Evolutionary conservation across 2,113 vertebrate genomes (phyloP).

Genomic region (Chamaetylas fuelleborni): DNA sequence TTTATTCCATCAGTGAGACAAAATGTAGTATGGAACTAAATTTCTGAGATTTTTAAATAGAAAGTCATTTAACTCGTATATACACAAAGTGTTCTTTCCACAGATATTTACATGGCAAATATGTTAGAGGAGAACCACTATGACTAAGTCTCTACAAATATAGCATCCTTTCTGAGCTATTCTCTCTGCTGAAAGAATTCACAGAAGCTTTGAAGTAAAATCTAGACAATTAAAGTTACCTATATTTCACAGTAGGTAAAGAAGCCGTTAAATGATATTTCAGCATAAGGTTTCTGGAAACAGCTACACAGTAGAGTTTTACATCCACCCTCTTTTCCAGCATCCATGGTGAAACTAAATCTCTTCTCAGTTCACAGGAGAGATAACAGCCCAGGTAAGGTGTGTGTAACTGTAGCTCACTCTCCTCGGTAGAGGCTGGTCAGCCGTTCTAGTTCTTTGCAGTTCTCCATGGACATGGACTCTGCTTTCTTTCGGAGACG

Average conservation of each 20-base stretch:
- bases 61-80: slow-evolving; percentile 71
- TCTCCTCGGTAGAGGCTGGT: slow-evolving; percentile 90
- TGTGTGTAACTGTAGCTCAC: slow-evolving; percentile 65
- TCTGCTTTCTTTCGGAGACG: slow-evolving; percentile 92
- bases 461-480: slow-evolving; percentile 94
- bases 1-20: slow-evolving; percentile 71
- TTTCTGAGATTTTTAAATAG: slow-evolving; percentile 73
- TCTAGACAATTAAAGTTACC: slow-evolving; percentile 71
- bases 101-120: slow-evolving; percentile 77
- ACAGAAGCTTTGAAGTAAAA: slow-evolving; percentile 70
- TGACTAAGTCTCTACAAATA: slow-evolving; percentile 68
- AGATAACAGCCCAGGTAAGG: slow-evolving; percentile 12
- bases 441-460: slow-evolving; percentile 91
- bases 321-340: slow-evolving; percentile 67
- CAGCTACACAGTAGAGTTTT: slow-evolving; percentile 74
- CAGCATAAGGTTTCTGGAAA: slow-evolving; percentile 73
- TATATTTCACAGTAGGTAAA: slow-evolving; percentile 75
- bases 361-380: slow-evolving; percentile 67
- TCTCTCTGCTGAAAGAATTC: slow-evolving; percentile 71
- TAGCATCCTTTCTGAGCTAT: slow-evolving; percentile 65
- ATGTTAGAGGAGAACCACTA: slow-evolving; percentile 70
- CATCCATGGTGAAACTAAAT: slow-evolving; percentile 68
- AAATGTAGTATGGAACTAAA: slow-evolving; percentile 72
- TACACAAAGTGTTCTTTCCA: slow-evolving; percentile 73
- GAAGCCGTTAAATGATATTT: slow-evolving; percentile 71